These are phyloP conservation scores for Nannospalax galili DNA, from an alignment of 2,113 vertebrate species.

Conservation along the genomic window DNA sequence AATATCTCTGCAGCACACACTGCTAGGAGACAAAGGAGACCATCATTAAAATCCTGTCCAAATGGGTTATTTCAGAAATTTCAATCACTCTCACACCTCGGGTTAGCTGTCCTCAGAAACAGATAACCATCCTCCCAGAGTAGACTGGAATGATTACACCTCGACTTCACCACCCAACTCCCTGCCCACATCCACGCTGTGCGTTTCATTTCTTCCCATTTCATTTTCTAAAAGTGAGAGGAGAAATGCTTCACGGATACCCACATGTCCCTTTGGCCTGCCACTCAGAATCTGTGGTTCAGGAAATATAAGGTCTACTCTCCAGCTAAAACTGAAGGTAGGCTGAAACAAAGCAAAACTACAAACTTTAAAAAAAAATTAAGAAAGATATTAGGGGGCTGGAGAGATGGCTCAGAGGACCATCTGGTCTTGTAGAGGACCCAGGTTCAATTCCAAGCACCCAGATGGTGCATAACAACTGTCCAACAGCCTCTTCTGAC, in stretches of 20 bases:
- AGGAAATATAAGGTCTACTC: neutral
- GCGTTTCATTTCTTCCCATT: neutral
- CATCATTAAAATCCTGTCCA: conserved; percentile 61
- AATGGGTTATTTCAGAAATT: conserved; percentile 60
- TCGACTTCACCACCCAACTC: neutral
- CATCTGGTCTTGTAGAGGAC: no score
- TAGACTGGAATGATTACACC: neutral
- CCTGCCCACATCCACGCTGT: neutral
- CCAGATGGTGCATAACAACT: no score
- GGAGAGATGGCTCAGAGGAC: no score
- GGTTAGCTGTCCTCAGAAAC: conserved; percentile 57
- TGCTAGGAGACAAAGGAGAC: conserved; percentile 66
- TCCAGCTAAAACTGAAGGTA: neutral
- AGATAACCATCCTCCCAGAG: conserved; percentile 49
- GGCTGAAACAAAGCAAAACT: conserved; percentile 40
- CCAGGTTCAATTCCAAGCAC: no score
- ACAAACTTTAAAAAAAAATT: neutral
- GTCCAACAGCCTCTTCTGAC: no score
- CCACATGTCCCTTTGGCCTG: neutral
- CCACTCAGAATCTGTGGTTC: neutral
- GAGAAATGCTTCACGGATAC: neutral
- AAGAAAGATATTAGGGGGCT: no score
- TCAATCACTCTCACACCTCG: conserved; percentile 55
- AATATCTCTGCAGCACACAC: conserved; percentile 51
- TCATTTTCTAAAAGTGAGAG: neutral